A percentile compares a stretch with the other conserved stretches of the same genome.
Evolutionary conservation across 2,797 vertebrate genomes (phyloP).

Genomic region (Hafferia zeledoni): DNA sequence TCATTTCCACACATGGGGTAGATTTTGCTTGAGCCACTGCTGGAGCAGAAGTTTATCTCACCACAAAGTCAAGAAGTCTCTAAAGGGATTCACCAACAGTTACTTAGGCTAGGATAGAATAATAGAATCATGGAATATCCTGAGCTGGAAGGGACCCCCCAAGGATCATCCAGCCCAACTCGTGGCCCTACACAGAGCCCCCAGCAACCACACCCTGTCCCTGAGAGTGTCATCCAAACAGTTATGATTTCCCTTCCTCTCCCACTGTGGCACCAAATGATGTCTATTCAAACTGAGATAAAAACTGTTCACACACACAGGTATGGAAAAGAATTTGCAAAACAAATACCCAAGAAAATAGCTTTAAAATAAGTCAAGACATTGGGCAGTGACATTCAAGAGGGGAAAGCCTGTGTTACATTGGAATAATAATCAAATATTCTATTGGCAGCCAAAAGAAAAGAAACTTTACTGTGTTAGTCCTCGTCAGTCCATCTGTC

Average conservation of each 20-base stretch:
- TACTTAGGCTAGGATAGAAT: background rate
- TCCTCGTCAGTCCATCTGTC: conserved; percentile 45
- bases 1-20: background rate
- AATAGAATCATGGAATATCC: background rate
- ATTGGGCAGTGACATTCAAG: background rate
- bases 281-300: background rate
- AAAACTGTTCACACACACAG: background rate
- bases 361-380: background rate
- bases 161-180: background rate
- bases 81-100: background rate
- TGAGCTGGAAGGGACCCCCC: background rate
- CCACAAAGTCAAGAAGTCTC: background rate
- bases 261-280: background rate
- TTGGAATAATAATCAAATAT: conserved; percentile 3
- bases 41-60: no score
- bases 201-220: background rate
- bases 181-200: background rate
- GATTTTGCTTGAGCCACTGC: background rate
- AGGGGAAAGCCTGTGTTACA: background rate
- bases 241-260: background rate
- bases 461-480: conserved; percentile 7
- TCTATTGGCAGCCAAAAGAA: background rate
- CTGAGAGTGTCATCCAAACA: background rate
- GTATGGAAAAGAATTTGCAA: background rate
- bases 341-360: conserved; percentile 32